phyloP scores from a whole-genome alignment of 2,797 vertebrate genomes.

The Acanthornis magna region DNA sequence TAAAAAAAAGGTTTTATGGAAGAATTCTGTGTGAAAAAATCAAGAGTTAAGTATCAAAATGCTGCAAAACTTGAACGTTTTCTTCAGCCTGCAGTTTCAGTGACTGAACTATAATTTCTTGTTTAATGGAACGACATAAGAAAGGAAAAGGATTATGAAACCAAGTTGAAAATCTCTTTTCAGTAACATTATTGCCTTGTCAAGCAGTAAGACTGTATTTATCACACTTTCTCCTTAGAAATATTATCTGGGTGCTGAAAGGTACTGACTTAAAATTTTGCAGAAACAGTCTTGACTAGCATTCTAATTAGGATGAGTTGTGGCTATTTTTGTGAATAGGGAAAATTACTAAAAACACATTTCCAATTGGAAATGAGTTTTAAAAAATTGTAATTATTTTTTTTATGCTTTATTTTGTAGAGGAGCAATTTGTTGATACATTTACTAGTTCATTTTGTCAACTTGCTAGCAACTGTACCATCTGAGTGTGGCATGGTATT shows the following conservation, averaged over 20 bases:
- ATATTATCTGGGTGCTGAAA: background rate
- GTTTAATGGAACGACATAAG: background rate
- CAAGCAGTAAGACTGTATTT: background rate
- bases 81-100: background rate
- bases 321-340: background rate
- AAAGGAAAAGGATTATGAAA: background rate
- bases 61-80: background rate
- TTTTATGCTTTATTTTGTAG: background rate
- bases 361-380: background rate
- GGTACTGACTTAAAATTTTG: background rate
- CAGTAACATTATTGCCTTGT: background rate
- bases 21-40: background rate
- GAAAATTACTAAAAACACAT: background rate
- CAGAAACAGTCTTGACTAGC: background rate
- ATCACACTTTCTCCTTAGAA: background rate
- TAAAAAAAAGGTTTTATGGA: background rate
- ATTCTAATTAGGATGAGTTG: background rate
- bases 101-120: background rate
- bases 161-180: background rate
- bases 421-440: background rate
- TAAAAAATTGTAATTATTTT: background rate
- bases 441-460: background rate
- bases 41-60: background rate
- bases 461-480: background rate
- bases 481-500: background rate